A percentile compares a stretch with the other conserved stretches of the same genome.
phyloP scores from a whole-genome alignment of 2,888 invertebrate species.

The Cheilosia impressa region DNA sequence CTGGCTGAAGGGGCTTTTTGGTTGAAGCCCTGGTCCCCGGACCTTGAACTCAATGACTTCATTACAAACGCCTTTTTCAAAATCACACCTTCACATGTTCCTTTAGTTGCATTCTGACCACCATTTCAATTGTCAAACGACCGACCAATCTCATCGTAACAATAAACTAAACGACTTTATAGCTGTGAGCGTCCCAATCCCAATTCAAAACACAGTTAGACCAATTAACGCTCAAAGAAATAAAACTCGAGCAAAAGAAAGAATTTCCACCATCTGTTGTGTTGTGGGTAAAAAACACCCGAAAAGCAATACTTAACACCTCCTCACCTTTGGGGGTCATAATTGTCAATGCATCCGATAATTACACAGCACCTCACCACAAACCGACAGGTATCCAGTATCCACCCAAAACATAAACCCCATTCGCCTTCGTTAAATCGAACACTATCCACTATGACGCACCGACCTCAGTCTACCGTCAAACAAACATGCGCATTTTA shows the following conservation, averaged over 20 bases:
- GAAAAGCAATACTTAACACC: constrained; percentile 18
- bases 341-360: constrained; percentile 49
- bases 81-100: too few species aligned
- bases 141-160: not conserved
- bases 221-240: constrained; percentile 23
- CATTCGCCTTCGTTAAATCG: not conserved
- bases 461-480: constrained; percentile 29
- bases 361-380: constrained; percentile 25
- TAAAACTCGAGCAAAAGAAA: not conserved
- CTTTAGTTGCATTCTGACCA: too few species aligned
- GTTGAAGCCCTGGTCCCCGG: too few species aligned
- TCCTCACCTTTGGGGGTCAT: constrained; percentile 39
- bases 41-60: too few species aligned
- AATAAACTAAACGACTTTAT: constrained; percentile 20
- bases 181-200: not conserved
- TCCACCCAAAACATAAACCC: not conserved
- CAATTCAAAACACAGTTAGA: constrained; percentile 30
- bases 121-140: too few species aligned
- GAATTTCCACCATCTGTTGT: constrained; percentile 6
- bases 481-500: constrained; percentile 21
- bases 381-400: too few species aligned
- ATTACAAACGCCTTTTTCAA: too few species aligned
- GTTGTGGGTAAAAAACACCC: not conserved
- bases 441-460: not conserved
- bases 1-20: too few species aligned